Evolutionary conservation across 2,888 invertebrate species (phyloP), one percentile per base, ranked within the genome.

Genomic region (Pediacus dermestoides): DNA sequence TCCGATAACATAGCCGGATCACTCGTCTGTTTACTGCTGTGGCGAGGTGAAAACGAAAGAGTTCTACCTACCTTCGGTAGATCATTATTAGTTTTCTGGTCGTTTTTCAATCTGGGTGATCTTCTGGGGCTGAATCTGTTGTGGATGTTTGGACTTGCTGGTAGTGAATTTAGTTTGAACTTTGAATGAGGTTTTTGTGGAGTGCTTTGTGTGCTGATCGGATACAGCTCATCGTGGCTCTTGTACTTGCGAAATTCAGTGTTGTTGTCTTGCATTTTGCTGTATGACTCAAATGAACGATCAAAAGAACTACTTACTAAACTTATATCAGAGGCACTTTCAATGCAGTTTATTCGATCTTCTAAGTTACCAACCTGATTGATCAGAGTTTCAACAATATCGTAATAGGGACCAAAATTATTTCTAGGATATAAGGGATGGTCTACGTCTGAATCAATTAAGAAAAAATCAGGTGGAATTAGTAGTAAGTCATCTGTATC

Each of bases 401-500:
- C 74, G 47, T 61, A 66, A 53, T 67, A 68, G 2, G 65, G 64
- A 25, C 49, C 56, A 14, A 48, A 47, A 14, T 34, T 35, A 21
- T 33, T 36, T 21, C 44, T 30, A 22, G 32, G 21, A 22, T 44
- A 32, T 11, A 13, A 9, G 11, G 14, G 28, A 28, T 28, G 28
- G n/a, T 73, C 71, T 13, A 78, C 76, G 14, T 75, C 78, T 34
- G 74, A 74, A 48, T 76, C 71, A n/a, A 81, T 74, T 15, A 76
- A 63, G 57, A 84, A 80, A 57, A 85, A 80, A 66, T 86, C 80
- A 8, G 88, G 88, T 44, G 88, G 86, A 63, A 88, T 85, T 54
- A 85, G 68, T 55, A 89, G 69, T 48, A 89, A 74, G 58, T 86
- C 80, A 70, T 89, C 88, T 2, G 88, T 89, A 70, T 88, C 88